Conservation (phyloP, 2,888 invertebrate species). For the Cheilosia grossa region DNA sequence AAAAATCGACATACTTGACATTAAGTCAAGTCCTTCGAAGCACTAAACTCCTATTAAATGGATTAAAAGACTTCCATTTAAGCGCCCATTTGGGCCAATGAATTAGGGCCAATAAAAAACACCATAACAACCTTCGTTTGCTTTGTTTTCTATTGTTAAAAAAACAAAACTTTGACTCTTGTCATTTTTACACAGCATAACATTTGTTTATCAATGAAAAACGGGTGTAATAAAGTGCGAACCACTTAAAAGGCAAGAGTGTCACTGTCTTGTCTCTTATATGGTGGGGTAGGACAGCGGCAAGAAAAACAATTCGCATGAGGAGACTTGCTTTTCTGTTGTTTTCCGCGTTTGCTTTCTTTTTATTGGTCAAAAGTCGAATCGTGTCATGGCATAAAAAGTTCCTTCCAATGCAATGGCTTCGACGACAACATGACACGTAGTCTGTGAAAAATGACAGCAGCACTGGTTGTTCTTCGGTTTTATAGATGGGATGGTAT, state of each 20-base stretch:
- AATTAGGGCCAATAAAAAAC: neutral
- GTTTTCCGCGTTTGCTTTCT: neutral
- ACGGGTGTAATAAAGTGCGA: constrained; percentile 34
- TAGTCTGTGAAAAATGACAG: constrained; percentile 6
- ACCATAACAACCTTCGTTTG: constrained; percentile 6
- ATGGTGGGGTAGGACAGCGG: too few species aligned
- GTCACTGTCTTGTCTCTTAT: neutral
- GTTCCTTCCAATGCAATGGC: constrained; percentile 11
- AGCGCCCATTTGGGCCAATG: constrained; percentile 13
- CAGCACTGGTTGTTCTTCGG: constrained; percentile 8
- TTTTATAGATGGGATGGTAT: constrained; percentile 39
- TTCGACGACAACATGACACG: constrained; percentile 16
- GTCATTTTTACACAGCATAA: constrained; percentile 20
- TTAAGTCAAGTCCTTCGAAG: neutral
- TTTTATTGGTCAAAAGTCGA: constrained; percentile 56
- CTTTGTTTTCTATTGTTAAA: constrained; percentile 8
- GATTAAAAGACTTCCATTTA: constrained; percentile 22
- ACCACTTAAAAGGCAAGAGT: constrained; percentile 26
- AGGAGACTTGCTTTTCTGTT: neutral
- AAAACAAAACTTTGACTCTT: constrained; percentile 21
- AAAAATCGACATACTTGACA: too few species aligned
- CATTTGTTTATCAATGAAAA: constrained; percentile 47
- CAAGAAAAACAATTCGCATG: constrained; percentile 12
- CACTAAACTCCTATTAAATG: constrained; percentile 8
- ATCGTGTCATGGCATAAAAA: constrained; percentile 32